Base-by-base conservation (phyloP, 2,888 invertebrate species). In the Pandemis cinnamomeana region DNA sequence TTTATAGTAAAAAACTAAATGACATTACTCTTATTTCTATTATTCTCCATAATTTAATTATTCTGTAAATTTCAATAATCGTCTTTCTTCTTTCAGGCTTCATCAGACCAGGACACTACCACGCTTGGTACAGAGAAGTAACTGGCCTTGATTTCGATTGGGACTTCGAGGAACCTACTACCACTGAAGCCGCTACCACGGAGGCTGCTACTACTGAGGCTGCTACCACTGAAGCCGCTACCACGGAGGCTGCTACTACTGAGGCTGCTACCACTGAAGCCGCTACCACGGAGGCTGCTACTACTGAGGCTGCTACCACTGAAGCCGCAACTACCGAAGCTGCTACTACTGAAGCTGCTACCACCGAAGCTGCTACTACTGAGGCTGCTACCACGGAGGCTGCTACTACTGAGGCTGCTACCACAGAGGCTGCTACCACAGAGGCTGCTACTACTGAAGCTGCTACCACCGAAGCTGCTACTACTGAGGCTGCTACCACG, bases 101-200 rank as follows among this genome's bases (percentile, higher is more conserved):
- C 78, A 80, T 85, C 74, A 87, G 90, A 1, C 82, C 89, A 0
- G 89, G 87, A 0, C 82, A 86, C 79, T 91, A 89, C 79, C 88
- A 88, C 75, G 80, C 81, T 0, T 91, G 89, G 89, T 84, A 78
- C 75, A 53, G 7, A 0, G 71, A 82, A 27, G 79, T 88, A 6
- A 86, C 87, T 6, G 88, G 87, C 0, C 79, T 86, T 7, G 61
- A 86, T 76, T 89, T 88, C 76, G 87, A 90, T 77, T 86, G 85
- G 86, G 74, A 76, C 2, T 73, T 41, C 10, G 71, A 75, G 0
- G 66, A 71, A 5, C 75, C 77, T 2, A 69, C 67, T 8, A 72
- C 70, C 67, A 46, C 46, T 3, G 46, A 46, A 10, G 46, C 46
- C 1, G 46, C 46, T 11, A 48, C 46, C 1, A 51, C 51, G 0